Evolutionary conservation across 2,888 invertebrate species (phyloP), one percentile per base, ranked within the genome.

Genomic region (Tenthredo notha): DNA sequence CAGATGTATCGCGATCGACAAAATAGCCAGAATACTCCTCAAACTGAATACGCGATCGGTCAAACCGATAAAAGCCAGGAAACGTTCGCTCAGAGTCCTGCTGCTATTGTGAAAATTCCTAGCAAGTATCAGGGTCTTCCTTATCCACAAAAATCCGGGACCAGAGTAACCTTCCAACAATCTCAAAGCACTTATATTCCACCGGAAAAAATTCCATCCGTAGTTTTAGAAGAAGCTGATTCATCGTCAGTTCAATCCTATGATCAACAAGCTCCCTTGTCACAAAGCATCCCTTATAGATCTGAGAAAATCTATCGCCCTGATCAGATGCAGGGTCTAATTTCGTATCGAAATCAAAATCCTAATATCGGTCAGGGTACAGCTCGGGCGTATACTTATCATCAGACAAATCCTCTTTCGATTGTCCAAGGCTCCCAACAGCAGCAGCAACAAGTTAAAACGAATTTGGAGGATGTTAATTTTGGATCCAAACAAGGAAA

Each of bases 401-500:
- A 89, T 7, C 92, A 92, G 65, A 88, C 90, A 2, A 90, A 88
- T 58, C 91, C 90, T 84, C 87, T 90, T 43, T 89, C 91, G 1
- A 87, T 89, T 0, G 88, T 87, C 40, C 87, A 87, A 40, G 65
- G 61, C 21, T 61, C 61, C 10, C 61, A 61, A 21, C 61, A 61
- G 61, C 61, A 61, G 61, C 61, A 61, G 25, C 61, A 61, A 10
- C 61, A 85, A 25, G 87, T 89, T 72, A 90, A 90, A 50, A 90
- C 88, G 15, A 89, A 85, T 50, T 70, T 90, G 4, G 90, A 91
- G 1, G 89, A 91, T 33, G 89, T 88, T 0, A 90, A 90, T 43
- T 92, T 90, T 33, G 89, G 90, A 0, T 86, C 84, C 5, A 92
- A 92, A 80, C 88, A 88, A 58, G 89, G 89, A 18, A 88, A 85